Conservation (phyloP, 37 sponge, comb jelly and placozoan genomes). For the Petrosia ficiformis region DNA sequence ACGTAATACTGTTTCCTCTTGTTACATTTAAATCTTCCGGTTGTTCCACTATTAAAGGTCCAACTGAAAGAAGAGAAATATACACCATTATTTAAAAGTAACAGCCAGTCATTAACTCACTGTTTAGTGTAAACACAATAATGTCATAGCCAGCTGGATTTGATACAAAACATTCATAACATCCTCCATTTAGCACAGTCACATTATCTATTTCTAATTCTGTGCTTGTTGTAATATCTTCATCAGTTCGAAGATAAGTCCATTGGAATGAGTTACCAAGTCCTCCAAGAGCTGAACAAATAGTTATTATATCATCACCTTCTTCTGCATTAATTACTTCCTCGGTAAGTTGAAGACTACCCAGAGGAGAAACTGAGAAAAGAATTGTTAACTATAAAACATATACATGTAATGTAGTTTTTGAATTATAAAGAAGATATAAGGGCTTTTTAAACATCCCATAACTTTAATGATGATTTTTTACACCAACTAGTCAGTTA, state of each 20-base stretch:
- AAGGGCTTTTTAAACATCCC: too few species aligned
- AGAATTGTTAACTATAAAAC: too few species aligned
- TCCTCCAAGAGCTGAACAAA: constrained; percentile 41
- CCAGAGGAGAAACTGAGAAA: constrained; percentile 13
- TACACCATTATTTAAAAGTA: too few species aligned
- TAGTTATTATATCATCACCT: neutral
- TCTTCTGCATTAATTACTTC: neutral
- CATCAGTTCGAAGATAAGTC: too few species aligned
- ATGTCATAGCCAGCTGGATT: constrained; percentile 48
- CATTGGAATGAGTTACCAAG: constrained; percentile 40
- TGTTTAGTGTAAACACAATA: neutral
- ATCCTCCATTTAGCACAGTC: constrained; percentile 48
- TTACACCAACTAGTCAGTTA: too few species aligned
- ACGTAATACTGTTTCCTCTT: neutral
- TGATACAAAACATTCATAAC: constrained; percentile 49
- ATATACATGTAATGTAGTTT: too few species aligned
- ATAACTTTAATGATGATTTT: too few species aligned
- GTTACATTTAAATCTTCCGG: constrained; percentile 16
- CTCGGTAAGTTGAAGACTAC: neutral
- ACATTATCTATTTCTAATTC: too few species aligned
- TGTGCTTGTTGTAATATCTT: too few species aligned
- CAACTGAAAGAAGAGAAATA: constrained; percentile 13
- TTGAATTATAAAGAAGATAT: too few species aligned
- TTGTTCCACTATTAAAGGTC: constrained; percentile 1
- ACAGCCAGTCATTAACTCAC: too few species aligned